These are phyloP conservation scores for Polydrusus cervinus DNA, from an alignment of 2,888 invertebrate genomes.

Conservation along the genomic window DNA sequence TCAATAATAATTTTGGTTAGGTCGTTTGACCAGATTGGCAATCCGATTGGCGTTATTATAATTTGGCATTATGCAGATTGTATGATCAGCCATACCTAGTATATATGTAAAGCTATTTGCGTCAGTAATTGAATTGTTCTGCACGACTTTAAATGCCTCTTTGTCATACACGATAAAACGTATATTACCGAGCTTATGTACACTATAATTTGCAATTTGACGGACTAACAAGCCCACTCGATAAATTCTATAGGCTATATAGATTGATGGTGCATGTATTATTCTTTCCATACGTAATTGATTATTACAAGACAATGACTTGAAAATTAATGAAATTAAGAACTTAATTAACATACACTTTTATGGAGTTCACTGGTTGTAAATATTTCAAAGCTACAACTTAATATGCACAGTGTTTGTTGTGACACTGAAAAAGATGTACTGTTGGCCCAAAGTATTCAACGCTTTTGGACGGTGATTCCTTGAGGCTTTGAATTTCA, in stretches of 20 bases:
- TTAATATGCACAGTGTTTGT: background rate
- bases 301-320: slow-evolving; percentile 38
- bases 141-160: slow-evolving; percentile 42
- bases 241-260: slow-evolving; percentile 31
- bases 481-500: too few relatives aligned
- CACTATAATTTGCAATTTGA: slow-evolving; percentile 47
- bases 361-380: background rate
- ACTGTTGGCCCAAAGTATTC: too few relatives aligned
- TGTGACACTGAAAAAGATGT: too few relatives aligned
- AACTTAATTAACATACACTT: slow-evolving; percentile 28
- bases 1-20: slow-evolving; percentile 29
- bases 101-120: slow-evolving; percentile 29
- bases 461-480: too few relatives aligned
- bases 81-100: slow-evolving; percentile 29
- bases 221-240: slow-evolving; percentile 44
- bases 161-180: slow-evolving; percentile 39
- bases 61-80: slow-evolving; percentile 55
- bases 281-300: slow-evolving; percentile 33
- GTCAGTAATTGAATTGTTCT: slow-evolving; percentile 48
- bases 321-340: slow-evolving; percentile 7
- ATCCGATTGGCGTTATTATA: slow-evolving; percentile 52
- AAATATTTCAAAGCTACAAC: background rate
- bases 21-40: slow-evolving; percentile 56
- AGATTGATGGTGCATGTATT: slow-evolving; percentile 19
- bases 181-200: slow-evolving; percentile 33